Evolutionary conservation across 2,113 vertebrate species (phyloP), one percentile per base, ranked within the genome.

Genomic region (Rhinolophus ferrumequinum): DNA sequence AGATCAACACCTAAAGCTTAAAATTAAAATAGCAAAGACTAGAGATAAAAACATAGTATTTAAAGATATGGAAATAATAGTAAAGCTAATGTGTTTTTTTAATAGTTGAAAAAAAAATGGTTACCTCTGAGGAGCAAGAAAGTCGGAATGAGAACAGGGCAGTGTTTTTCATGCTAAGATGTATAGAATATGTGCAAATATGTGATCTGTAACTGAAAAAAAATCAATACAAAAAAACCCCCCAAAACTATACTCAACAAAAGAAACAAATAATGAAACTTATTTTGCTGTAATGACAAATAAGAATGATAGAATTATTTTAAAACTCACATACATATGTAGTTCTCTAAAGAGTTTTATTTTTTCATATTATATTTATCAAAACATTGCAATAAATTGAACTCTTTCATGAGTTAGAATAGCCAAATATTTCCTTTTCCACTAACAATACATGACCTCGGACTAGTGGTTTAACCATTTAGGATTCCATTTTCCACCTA

Each of bases 91-190:
- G 11, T 8, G 2, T 22, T 72, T 6, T 88, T 91, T 54, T 69
- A 90, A 77, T 19, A 91, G n/a, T 54, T 73, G 47, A 50, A 56
- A 93, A 76, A 38, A 52, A 44, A 6, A 44, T 30, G 19, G 12
- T 80, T 58, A 52, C 14, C 10, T 60, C 22, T 89, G 26, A 95
- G 47, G 66, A 88, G 28, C 1, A 91, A 26, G 1, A 60, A 66
- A 82, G 6, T 58, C 33, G 50, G 7, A 3, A 0, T 38, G 13
- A 85, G 15, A 50, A 1, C 3, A 11, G 6, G 33, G 9, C 1
- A 7, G 67, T 66, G 2, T 35, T 88, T 38, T 83, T 60, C 56
- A 52, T 22, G 33, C 14, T 5, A n/a, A 67, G 56, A 47, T 11
- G n/a, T 50, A 38, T 5, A 35, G 14, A 58, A 60, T 54, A 10